Conservation (phyloP, 2,888 invertebrate species). For the Xylota segnis region DNA sequence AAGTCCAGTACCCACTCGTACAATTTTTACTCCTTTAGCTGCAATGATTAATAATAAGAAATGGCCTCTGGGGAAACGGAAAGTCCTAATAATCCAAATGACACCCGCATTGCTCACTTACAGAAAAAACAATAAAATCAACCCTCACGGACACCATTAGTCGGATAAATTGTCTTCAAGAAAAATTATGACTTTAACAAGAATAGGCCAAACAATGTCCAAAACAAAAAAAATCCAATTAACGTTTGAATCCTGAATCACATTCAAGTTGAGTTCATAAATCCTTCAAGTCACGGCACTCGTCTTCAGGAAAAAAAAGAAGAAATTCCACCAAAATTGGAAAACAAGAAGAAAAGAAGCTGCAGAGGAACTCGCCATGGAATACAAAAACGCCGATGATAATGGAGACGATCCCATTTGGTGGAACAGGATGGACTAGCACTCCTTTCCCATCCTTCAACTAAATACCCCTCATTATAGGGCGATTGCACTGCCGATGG, state of each 20-base stretch:
- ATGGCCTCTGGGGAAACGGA: too few species aligned
- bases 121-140: background rate
- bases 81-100: too few species aligned
- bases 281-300: constrained; percentile 55
- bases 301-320: constrained; percentile 16
- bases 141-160: constrained; percentile 8
- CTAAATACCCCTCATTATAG: constrained; percentile 54
- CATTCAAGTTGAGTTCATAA: constrained; percentile 57
- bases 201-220: background rate
- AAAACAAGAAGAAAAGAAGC: constrained; percentile 18
- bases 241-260: constrained; percentile 38
- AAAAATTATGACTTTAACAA: constrained; percentile 15
- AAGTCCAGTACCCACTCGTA: too few species aligned
- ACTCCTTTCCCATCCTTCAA: constrained; percentile 8
- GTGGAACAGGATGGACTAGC: constrained; percentile 25
- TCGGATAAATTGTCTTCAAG: constrained; percentile 6
- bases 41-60: too few species aligned
- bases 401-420: constrained; percentile 31
- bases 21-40: too few species aligned
- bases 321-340: constrained; percentile 36
- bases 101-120: background rate
- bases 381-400: constrained; percentile 17
- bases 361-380: constrained; percentile 15
- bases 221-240: constrained; percentile 50
- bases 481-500: constrained; percentile 47